Base-by-base conservation (phyloP, 2,113 vertebrate genomes). In the Peromyscus polionotus region DNA sequence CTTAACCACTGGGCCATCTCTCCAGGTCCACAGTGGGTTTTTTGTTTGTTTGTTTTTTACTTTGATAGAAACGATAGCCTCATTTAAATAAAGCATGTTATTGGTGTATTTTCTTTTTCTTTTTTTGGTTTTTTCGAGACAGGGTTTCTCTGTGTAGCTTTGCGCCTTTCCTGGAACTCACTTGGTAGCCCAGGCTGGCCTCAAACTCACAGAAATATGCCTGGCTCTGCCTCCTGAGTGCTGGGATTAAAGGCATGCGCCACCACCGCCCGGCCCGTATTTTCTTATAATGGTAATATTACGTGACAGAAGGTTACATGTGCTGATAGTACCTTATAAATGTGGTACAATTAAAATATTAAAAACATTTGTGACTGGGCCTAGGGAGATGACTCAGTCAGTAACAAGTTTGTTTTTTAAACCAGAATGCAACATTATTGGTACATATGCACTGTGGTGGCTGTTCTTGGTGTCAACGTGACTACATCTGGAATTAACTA, bases 301-400 rank as follows among this genome's bases (percentile, higher is more conserved):
- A 88, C 19, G 61, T 83, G 51, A 85, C 33, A 36, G 73, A 54
- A 31, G 8, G 61, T 57, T 92, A n/a, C n/a, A n/a, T 97, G 45
- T 80, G 13, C 51, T 86, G 20, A 65, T 72, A 24, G 67, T 75
- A 72, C 57, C 81, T 87, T 90, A 65, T 57, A 79, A 70, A 79
- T 80, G 68, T 24, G 80, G 36, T 96, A 51, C 48, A 88, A 90
- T 90, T 70, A 94, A 92, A 95, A 70, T 73, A 45, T 90, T 92
- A 81, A 61, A 75, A 83, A 94, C 36, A 88, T 65, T 87, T 42
- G 13, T 79, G 51, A 87, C 57, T 85, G 39, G 42, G 2, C 26
- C 63, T 68, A 31, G 31, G n/a, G 39, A 31, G 42, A 68, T 36
- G 31, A 51, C 42, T 86, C 17, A 22, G 24, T 63, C 7, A 11